phyloP scores from a whole-genome alignment of 2,113 vertebrate species.

The Dinomys branickii region DNA sequence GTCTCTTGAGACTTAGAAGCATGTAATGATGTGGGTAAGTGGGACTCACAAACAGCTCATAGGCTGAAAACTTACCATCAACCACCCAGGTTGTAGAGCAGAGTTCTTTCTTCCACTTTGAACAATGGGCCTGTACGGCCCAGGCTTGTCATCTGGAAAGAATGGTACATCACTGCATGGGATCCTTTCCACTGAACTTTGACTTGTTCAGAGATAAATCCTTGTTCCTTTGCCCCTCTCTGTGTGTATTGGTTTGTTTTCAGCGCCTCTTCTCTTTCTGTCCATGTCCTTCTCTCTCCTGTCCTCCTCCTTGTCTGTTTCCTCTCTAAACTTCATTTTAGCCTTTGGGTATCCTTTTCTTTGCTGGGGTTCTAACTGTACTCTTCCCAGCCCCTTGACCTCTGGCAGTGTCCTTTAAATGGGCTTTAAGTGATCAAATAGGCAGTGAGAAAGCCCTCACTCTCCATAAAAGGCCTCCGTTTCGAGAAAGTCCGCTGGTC shows the following conservation, averaged over 20 bases:
- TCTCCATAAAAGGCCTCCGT: not conserved
- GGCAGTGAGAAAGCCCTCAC: not conserved
- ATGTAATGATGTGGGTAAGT: not conserved
- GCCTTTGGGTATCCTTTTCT: not conserved
- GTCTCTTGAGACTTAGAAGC: conserved; percentile 6
- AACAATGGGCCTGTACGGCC: not conserved
- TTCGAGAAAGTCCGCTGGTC: not conserved
- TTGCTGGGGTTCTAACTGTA: not conserved
- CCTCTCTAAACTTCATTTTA: not conserved
- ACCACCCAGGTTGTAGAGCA: not conserved
- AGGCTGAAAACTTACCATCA: not conserved
- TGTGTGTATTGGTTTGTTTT: not conserved
- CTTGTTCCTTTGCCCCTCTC: not conserved
- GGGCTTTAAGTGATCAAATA: not conserved
- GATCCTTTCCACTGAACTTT: not conserved
- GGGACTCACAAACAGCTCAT: not conserved
- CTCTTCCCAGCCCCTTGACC: not conserved
- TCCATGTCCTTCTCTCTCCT: not conserved
- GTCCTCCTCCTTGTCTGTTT: not conserved
- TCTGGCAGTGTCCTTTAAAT: not conserved
- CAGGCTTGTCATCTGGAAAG: not conserved
- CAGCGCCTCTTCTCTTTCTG: not conserved
- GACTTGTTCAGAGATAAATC: not conserved
- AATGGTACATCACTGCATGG: not conserved
- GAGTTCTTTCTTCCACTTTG: not conserved